Evolutionary conservation across 2,888 invertebrate genomes (phyloP).

Genomic region (Ischnus inquisitorius): DNA sequence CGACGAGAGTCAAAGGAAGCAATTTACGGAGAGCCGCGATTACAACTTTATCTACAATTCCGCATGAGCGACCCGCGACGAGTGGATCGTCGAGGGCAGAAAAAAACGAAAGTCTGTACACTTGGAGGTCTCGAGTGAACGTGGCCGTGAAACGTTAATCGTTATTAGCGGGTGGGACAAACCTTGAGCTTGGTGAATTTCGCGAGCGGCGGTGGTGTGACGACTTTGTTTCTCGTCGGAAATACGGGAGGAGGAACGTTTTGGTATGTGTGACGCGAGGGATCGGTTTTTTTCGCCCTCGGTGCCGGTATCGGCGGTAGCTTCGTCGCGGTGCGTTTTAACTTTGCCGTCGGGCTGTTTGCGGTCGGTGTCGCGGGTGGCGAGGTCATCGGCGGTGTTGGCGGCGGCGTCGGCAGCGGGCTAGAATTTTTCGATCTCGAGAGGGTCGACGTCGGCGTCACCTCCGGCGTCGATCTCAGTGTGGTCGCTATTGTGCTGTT

Average conservation of each 20-base stretch:
- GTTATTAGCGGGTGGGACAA: slow-evolving; percentile 79
- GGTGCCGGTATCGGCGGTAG: slow-evolving; percentile 80
- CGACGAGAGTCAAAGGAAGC: background rate
- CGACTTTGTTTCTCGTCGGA: slow-evolving; percentile 78
- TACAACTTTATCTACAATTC: background rate
- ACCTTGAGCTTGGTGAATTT: slow-evolving; percentile 77
- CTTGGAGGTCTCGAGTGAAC: slow-evolving; percentile 7
- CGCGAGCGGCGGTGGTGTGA: slow-evolving; percentile 57
- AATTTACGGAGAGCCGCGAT: background rate
- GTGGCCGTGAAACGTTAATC: slow-evolving; percentile 61
- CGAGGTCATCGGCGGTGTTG: slow-evolving; percentile 54
- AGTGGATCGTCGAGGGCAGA: background rate
- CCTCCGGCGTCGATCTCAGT: slow-evolving; percentile 71
- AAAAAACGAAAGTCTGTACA: slow-evolving; percentile 21
- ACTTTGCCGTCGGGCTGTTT: slow-evolving; percentile 1
- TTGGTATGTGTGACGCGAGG: slow-evolving; percentile 86
- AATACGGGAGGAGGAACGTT: slow-evolving; percentile 86
- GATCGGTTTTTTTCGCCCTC: slow-evolving; percentile 79
- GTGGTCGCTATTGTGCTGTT: slow-evolving; percentile 77
- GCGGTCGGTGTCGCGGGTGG: slow-evolving; percentile 31
- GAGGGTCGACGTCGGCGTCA: slow-evolving; percentile 71
- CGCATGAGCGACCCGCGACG: background rate
- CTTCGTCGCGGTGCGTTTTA: slow-evolving; percentile 26
- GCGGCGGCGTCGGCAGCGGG: slow-evolving; percentile 60
- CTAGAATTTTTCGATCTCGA: slow-evolving; percentile 64